Evolutionary conservation across 2,797 vertebrate species (phyloP), one percentile per base, ranked within the genome.

Genomic region (Lerista edwardsae): DNA sequence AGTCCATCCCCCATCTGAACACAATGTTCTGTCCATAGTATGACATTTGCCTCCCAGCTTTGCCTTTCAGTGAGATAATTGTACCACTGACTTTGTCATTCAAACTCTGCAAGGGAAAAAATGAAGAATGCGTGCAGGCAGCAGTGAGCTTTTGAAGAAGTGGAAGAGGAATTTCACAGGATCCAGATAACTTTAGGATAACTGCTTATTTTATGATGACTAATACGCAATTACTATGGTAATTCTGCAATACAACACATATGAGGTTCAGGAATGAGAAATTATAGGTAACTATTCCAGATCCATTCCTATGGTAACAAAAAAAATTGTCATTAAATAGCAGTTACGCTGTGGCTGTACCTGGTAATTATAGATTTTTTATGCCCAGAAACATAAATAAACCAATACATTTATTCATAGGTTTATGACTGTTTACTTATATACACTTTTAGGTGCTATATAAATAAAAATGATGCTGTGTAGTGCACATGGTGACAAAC

Each of bases 221-320:
- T 96, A 96, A 96, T 96, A 95, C 95, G 95, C 95, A 96, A 97
- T 97, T 97, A 96, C 96, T 97, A 96, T 96, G 95, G 95, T 96
- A 97, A 97, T 97, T 94, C 94, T 14, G 92, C 95, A 94, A 95
- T 96, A 96, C 95, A 95, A 95, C 94, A 94, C 92, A 94, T 95
- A 95, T 96, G 96, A 96, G 95, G 93, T 94, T 92, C 92, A 94
- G 91, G 95, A 96, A 96, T 95, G 95, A 96, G 95, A 95, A 96
- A 96, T 96, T 96, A 96, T 96, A 95, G 94, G 95, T 95, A 96
- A 95, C 94, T 95, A 93, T 94, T 94, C 94, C 91, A 91, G 94
- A 94, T 94, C 94, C 94, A 97, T 97, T 96, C 96, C 96, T 97
- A 97, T 97, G 96, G 96, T 94, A 97, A 97, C 96, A 96, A 95